Base-by-base conservation (phyloP, 2,888 invertebrate species). In the Habrosyne pyritoides region DNA sequence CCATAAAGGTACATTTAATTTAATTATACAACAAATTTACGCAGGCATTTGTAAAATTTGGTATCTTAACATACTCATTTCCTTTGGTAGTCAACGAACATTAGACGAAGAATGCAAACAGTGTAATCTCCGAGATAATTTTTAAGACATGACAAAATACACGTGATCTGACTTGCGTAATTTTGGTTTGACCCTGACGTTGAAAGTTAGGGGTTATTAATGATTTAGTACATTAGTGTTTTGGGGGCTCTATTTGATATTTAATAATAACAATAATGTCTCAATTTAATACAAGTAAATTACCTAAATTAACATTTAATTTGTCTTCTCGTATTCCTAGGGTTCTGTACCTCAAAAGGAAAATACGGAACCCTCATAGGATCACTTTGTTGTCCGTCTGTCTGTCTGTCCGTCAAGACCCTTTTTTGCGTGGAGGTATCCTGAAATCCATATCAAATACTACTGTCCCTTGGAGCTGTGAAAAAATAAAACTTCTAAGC, bases 41-140 rank as follows among this genome's bases (percentile, higher is more conserved):
- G 2, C 6, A 46, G 18, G 18, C 24, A 55, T 55, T 52, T 30
- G 30, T 21, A 14, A 36, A 51, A 47, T 53, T 52, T 47, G 52
- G 51, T 53, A 60, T 61, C 57, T 64, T 54, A 71, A 73, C 67
- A 63, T 63, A 53, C 55, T 46, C 54, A 63, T 74, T 77, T 76
- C 77, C 74, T 66, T 63, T 66, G 56, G 62, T 69, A 65, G 75
- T 80, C 76, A 67, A 73, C 66, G 66, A 79, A 84, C 85, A 86
- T 82, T 82, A 72, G 77, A 69, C 68, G 59, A 79, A 70, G 77
- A 75, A 87, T 80, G 86, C 78, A 84, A 89, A 88, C 87, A 87
- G 54, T 66, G 77, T 86, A 84, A 89, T 89, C 87, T 83, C 21
- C 5, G 22, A 79, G 88, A 90, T 88, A 88, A 85, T 73, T 77